Percentiles rank a stretch among this genome's conserved stretches.
Conservation (phyloP, 2,888 invertebrate species). For the Drosophila neotestacea region DNA sequence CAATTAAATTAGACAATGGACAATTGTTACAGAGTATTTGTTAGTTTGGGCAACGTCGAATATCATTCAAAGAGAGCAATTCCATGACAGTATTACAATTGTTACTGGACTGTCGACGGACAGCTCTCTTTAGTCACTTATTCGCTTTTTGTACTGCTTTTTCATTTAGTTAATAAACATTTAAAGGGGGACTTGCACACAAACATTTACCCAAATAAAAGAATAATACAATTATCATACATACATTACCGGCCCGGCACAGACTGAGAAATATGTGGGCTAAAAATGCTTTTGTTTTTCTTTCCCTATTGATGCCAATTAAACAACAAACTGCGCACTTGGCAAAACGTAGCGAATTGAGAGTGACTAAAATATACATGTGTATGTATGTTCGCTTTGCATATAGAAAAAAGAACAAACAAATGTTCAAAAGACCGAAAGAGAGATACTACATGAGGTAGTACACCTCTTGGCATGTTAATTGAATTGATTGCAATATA, state of each 20-base stretch:
- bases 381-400: background rate
- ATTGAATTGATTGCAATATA: slow-evolving; percentile 19
- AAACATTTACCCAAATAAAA: slow-evolving; percentile 1
- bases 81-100: slow-evolving; percentile 97
- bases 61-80: slow-evolving; percentile 99
- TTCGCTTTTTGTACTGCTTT: slow-evolving; percentile 68
- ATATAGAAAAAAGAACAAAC: slow-evolving; percentile 1
- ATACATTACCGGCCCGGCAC: slow-evolving; percentile 33
- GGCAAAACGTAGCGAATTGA: slow-evolving; percentile 68
- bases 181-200: slow-evolving; percentile 27
- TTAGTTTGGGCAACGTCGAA: slow-evolving; percentile 86
- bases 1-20: slow-evolving; percentile 29
- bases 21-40: slow-evolving; percentile 11
- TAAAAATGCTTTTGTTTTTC: slow-evolving; percentile 35
- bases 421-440: slow-evolving; percentile 14
- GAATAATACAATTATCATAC: slow-evolving; percentile 9
- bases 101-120: slow-evolving; percentile 99
- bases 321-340: slow-evolving; percentile 77
- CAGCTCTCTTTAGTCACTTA: slow-evolving; percentile 98
- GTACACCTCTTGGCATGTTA: slow-evolving; percentile 5
- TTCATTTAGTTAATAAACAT: slow-evolving; percentile 34
- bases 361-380: slow-evolving; percentile 13
- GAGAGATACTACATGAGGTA: background rate
- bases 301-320: slow-evolving; percentile 50
- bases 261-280: slow-evolving; percentile 10